phyloP scores from a whole-genome alignment of 2,888 invertebrate species.

The Parnassius mnemosyne region DNA sequence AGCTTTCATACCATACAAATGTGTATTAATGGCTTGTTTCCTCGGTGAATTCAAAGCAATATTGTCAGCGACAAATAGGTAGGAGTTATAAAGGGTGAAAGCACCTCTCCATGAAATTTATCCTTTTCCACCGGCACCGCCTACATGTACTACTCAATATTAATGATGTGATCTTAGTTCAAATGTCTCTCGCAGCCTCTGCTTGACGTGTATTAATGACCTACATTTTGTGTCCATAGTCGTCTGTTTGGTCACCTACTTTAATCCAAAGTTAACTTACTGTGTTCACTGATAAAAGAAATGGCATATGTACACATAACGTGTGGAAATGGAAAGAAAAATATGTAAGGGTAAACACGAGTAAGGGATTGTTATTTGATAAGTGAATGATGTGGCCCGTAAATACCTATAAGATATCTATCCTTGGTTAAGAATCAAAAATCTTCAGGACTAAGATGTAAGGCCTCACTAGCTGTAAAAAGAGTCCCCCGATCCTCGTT shows the following conservation, averaged over 20 bases:
- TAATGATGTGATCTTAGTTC: constrained; percentile 78
- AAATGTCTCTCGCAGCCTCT: constrained; percentile 65
- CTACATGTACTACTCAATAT: constrained; percentile 73
- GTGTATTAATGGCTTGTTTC: constrained; percentile 44
- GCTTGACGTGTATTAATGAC: constrained; percentile 74
- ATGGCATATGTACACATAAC: too few relatives aligned
- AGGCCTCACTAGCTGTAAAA: too few relatives aligned
- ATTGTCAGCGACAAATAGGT: constrained; percentile 65
- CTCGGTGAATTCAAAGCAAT: constrained; percentile 45
- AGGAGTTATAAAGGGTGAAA: constrained; percentile 73
- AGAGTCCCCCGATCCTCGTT: too few relatives aligned
- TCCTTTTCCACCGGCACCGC: constrained; percentile 64
- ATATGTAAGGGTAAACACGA: background rate
- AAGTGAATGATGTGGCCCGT: background rate
- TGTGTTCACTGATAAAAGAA: background rate
- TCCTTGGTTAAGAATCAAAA: too few relatives aligned
- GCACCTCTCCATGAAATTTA: constrained; percentile 67
- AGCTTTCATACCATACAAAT: constrained; percentile 11
- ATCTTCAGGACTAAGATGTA: too few relatives aligned
- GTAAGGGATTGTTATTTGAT: background rate
- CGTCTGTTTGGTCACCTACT: constrained; percentile 55
- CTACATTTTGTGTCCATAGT: constrained; percentile 63
- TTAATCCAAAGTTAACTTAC: constrained; percentile 16
- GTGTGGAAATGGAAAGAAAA: too few relatives aligned
- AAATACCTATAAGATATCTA: too few relatives aligned